A percentile compares a stretch with the other conserved stretches of the same genome.
Evolutionary conservation across 2,888 invertebrate species (phyloP).

Genomic region (Leptinotarsa haldemani): DNA sequence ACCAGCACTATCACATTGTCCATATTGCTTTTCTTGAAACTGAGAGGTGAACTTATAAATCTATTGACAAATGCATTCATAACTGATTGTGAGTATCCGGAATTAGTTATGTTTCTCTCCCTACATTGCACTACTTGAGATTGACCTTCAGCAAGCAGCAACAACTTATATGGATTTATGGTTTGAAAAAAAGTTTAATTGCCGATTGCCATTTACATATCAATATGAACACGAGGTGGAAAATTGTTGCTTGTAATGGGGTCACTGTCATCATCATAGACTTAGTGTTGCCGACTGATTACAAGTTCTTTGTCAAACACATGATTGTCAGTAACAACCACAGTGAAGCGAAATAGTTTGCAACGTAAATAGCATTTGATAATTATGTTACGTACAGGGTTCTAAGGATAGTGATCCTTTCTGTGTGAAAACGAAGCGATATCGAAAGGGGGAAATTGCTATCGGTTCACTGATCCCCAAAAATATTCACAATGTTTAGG

Average conservation of each 20-base stretch:
- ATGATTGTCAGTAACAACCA: no score
- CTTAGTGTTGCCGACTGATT: not conserved
- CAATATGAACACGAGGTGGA: not conserved
- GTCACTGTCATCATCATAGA: conserved; percentile 3
- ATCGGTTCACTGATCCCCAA: no score
- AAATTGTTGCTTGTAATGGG: conserved; percentile 2
- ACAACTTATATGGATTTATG: conserved; percentile 7
- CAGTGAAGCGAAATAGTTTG: no score
- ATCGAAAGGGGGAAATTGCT: no score
- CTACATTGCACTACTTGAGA: conserved; percentile 2
- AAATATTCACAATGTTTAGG: no score
- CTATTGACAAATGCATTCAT: conserved; percentile 6
- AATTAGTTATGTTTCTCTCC: not conserved
- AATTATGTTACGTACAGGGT: no score
- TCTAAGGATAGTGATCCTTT: no score
- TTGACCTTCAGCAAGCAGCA: not conserved
- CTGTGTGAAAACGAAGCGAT: no score
- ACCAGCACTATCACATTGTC: conserved; percentile 2
- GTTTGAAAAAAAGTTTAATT: not conserved
- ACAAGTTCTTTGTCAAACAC: not conserved
- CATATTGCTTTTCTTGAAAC: not conserved
- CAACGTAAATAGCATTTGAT: no score
- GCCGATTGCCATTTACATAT: not conserved
- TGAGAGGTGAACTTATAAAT: not conserved
- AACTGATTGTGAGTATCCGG: conserved; percentile 4